Base-by-base conservation (phyloP, 1,140 invertebrate genomes). In the Bombus huntii region DNA sequence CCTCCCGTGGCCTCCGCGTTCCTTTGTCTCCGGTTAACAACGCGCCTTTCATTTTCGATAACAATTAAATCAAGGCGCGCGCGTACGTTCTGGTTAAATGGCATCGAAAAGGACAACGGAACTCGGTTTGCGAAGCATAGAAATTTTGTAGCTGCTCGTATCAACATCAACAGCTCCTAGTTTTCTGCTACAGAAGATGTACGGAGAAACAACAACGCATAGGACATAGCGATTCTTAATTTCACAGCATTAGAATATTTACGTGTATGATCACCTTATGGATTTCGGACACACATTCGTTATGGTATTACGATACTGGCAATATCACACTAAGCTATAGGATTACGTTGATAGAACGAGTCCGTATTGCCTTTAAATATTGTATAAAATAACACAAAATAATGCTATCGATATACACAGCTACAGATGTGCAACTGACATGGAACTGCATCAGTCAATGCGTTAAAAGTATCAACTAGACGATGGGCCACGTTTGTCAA, bases 11-110 rank as follows among this genome's bases (percentile, higher is more conserved):
- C 28, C 57, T 39, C 53, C 72, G 65, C 66, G 13, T 84, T 72
- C 47, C 25, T 71, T 70, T 39, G 22, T 37, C 6, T 12, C 31
- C 73, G 28, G 9, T 25, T 31, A 37, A 68, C 42, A 37, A 39
- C 68, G n/a, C 18, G 79, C 53, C 53, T 57, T 34, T 42, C 82
- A 42, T 15, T 68, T 59, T 75, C 47, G 34, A 65, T 34, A 9
- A 28, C 66, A 42, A 81, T 81, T 72, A 59, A 81, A 81, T 47
- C n/a, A 13, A 59, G 34, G 37, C 66, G 31, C 31, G 68, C 34
- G 68, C 59, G 12, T 62, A 62, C 59, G 59, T 62, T n/a, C 12
- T n/a, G 59, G 59, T n/a, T 62, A 62, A 62, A 62, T 62, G 59
- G 59, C 59, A 62, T 62, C 59, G 28, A n/a, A 62, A 62, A 62